Evolutionary conservation across 1,140 invertebrate genomes (phyloP), one percentile per base, ranked within the genome.

Genomic region (Ruditapes philippinarum): DNA sequence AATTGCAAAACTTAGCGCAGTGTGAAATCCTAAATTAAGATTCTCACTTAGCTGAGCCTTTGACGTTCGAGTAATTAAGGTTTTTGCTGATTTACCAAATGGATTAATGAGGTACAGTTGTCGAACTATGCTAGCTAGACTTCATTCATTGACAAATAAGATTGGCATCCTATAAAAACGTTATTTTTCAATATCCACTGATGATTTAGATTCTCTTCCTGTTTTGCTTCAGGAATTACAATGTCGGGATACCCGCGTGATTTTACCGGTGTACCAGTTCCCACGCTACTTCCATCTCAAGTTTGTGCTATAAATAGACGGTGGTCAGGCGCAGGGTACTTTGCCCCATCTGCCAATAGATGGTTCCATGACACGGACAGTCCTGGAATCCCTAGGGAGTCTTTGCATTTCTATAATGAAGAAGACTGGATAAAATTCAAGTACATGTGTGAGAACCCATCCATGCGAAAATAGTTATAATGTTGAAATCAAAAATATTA

Each of bases 401-500:
- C 94, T 36, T 86, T 92, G 60, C 88, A 92, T 25, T 94, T 94
- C 88, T 92, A 93, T 74, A 95, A 95, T 70, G 94, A 95, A 91
- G 94, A 95, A 74, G 94, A 95, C 88, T 95, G 92, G 93, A 84
- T 94, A 25, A 95, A 95, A 89, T 95, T 94, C 74, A 92, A 92
- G 79, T 91, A 94, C 78, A 90, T 92, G 90, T 74, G 76, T n/a
- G 91, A 93, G 51, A 93, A 92, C 25, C 93, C 94, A 4, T 25
- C 40, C 0, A 54, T 93, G 51, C 28, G 28, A 31, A 83, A 89
- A 33, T 74, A 89, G n/a, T n/a, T n/a, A n/a, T n/a, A n/a, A n/a
- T n/a, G n/a, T n/a, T n/a, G n/a, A n/a, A n/a, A n/a, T n/a, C n/a
- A n/a, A n/a, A n/a, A n/a, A n/a, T n/a, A n/a, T n/a, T n/a, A n/a